phyloP scores from a whole-genome alignment of 1,140 invertebrate species.

The Achroia grisella region DNA sequence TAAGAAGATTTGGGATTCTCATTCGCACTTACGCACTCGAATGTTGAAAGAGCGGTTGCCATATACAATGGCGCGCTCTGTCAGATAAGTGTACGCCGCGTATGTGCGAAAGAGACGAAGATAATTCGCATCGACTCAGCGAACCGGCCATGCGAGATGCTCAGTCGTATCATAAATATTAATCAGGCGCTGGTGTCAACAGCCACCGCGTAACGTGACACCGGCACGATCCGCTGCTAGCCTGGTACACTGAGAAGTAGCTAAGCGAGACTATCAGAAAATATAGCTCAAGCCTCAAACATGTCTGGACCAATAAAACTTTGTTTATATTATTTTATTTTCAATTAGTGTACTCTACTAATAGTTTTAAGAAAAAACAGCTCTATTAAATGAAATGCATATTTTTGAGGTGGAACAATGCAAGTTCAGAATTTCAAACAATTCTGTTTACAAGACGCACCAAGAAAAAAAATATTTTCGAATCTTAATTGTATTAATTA shows the following conservation, averaged over 20 bases:
- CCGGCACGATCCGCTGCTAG: constrained; percentile 60
- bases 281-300: constrained; percentile 4
- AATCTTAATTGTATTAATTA: no score
- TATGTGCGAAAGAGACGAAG: constrained; percentile 43
- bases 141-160: constrained; percentile 71
- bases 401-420: no score
- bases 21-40: constrained; percentile 61
- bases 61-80: constrained; percentile 39
- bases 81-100: constrained; percentile 21
- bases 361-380: no score
- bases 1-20: constrained; percentile 63
- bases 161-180: constrained; percentile 73
- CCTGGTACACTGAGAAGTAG: constrained; percentile 54
- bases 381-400: no score
- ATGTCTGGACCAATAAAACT: not conserved
- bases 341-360: no score
- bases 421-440: no score
- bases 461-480: no score
- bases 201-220: constrained; percentile 72
- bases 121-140: constrained; percentile 61
- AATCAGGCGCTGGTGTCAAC: constrained; percentile 73
- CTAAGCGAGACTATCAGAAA: constrained; percentile 29
- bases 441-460: no score
- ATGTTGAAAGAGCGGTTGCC: constrained; percentile 48
- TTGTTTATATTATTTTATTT: no score